Evolutionary conservation across 1,140 invertebrate genomes (phyloP), one percentile per base, ranked within the genome.

Genomic region (Schlechtendalia chinensis): DNA sequence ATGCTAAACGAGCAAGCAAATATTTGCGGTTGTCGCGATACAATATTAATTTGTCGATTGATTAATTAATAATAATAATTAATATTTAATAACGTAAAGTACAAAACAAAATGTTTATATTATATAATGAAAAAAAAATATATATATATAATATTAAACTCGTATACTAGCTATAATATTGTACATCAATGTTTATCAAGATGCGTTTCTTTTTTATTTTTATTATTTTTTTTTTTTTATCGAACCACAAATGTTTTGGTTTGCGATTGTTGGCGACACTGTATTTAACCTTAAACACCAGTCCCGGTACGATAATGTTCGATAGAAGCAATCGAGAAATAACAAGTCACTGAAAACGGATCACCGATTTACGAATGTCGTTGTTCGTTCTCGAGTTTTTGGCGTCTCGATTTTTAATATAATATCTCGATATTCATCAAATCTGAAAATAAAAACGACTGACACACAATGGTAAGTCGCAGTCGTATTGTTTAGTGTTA

Each of bases 201-300:
- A 63, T 19, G 27, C 3, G 24, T 27, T 24, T 71, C 53, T 5
- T 50, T 39, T 3, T 39, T 4, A 3, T 4, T 65, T 5, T 50
- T 39, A 8, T 39, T 4, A 3, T 4, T 4, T 39, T 39, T 39
- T 39, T 8, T 39, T 39, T 39, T 39, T 39, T 39, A 63, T 29
- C 53, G 8, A 24, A 6, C 47, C 54, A 24, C 45, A 5, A 1
- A 11, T 69, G 65, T 69, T 47, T 69, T 16, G 1, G 6, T 47
- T 32, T 32, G 1, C 4, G 19, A 2, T 2, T 14, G 22, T 61
- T 79, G 32, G 0, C 39, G 0, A 5, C 58, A 79, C 74, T 79
- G 58, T 61, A 61, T 47, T 22, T 79, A 79, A 79, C 74, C 74
- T 61, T 32, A 79, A 79, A 79, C 8, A 79, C 0, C 27, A 5